Evolutionary conservation across 1,140 invertebrate genomes (phyloP).

Genomic region (Hormaphis cornu): DNA sequence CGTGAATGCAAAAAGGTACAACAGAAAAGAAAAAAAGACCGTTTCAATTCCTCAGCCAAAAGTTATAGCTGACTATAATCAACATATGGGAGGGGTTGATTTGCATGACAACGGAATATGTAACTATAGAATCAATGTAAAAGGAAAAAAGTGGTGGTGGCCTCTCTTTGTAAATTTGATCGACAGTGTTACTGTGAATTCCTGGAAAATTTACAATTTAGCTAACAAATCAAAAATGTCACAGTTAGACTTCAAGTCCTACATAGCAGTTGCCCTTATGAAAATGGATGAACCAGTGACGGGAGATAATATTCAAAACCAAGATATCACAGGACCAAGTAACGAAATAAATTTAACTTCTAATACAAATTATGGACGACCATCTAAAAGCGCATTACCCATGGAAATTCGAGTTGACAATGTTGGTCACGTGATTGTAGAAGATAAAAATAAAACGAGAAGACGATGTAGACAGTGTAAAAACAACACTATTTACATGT

Average conservation of each 20-base stretch:
- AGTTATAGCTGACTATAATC: conserved; percentile 36
- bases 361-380: conserved; percentile 19
- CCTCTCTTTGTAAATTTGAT: conserved; percentile 37
- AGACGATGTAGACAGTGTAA: background rate
- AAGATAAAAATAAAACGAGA: conserved; percentile 13
- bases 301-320: background rate
- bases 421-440: conserved; percentile 10
- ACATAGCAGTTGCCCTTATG: background rate
- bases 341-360: conserved; percentile 3
- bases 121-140: conserved; percentile 37
- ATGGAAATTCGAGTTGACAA: conserved; percentile 9
- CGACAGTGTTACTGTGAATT: conserved; percentile 38
- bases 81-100: conserved; percentile 38
- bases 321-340: background rate
- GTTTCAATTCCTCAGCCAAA: conserved; percentile 17
- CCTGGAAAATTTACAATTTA: conserved; percentile 33
- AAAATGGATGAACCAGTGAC: background rate
- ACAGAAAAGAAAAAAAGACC: conserved; percentile 22
- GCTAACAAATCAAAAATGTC: conserved; percentile 7
- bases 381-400: conserved; percentile 16
- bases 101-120: conserved; percentile 36
- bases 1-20: conserved; percentile 12
- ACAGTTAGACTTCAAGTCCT: conserved; percentile 18
- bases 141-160: conserved; percentile 39
- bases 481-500: conserved; percentile 9